Evolutionary conservation across 2,888 invertebrate species (phyloP).

Genomic region (Notodonta ziczac): DNA sequence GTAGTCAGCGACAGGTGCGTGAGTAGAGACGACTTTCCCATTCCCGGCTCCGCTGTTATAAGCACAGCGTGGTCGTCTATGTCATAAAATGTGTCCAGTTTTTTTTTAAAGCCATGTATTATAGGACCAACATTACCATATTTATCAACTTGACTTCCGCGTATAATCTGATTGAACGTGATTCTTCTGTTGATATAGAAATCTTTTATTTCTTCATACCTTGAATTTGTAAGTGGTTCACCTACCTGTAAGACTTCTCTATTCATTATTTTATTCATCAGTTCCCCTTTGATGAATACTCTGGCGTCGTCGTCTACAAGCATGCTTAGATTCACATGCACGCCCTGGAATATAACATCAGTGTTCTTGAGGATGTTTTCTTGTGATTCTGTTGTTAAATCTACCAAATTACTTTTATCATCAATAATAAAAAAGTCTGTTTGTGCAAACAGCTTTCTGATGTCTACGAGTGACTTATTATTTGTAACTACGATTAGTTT

Average conservation of each 20-base stretch:
- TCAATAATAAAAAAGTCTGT: not conserved
- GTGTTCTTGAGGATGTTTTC: slow-evolving; percentile 6
- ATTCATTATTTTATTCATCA: slow-evolving; percentile 9
- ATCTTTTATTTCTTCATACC: slow-evolving; percentile 10
- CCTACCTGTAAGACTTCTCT: slow-evolving; percentile 10
- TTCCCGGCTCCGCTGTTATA: slow-evolving; percentile 12
- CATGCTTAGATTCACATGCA: slow-evolving; percentile 6
- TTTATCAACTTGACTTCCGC: too few relatives aligned
- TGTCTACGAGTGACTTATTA: not conserved
- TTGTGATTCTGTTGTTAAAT: slow-evolving; percentile 9
- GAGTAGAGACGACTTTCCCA: slow-evolving; percentile 19
- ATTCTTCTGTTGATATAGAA: slow-evolving; percentile 10
- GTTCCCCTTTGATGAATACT: slow-evolving; percentile 9
- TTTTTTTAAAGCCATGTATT: not conserved
- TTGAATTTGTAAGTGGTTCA: slow-evolving; percentile 3
- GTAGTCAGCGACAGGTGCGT: slow-evolving; percentile 15
- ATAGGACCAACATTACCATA: not conserved
- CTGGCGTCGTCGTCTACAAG: slow-evolving; percentile 7
- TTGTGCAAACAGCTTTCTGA: not conserved
- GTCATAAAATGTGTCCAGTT: slow-evolving; percentile 8
- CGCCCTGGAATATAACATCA: slow-evolving; percentile 12
- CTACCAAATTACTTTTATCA: slow-evolving; percentile 5
- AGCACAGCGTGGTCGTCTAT: not conserved
- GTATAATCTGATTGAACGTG: not conserved
- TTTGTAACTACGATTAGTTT: not conserved